Evolutionary conservation across 2,797 vertebrate species (phyloP), one percentile per base, ranked within the genome.

Genomic region (Hydrophis major): DNA sequence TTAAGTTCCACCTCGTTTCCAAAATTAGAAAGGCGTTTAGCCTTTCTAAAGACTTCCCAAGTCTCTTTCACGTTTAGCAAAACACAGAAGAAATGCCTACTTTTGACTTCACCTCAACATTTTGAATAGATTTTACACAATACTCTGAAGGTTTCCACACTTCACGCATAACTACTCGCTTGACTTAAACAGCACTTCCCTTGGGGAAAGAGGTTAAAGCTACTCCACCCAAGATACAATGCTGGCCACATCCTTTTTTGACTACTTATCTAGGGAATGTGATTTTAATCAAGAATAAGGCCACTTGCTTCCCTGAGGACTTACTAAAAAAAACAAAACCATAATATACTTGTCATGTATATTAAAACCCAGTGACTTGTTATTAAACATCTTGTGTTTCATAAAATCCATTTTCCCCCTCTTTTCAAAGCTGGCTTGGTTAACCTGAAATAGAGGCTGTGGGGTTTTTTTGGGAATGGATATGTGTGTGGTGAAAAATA

Each of bases 121-220:
- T 59, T 55, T 42, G 20, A 89, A 13, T 50, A 55, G 90, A 5
- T 53, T 2, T 87, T 59, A 14, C 6, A 47, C 74, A 83, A 83
- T 47, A 25, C 8, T 4, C 74, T 42, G 18, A 78, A 78, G 37
- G 6, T 78, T 42, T 56, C 61, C 25, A 27, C 1, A 4, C 7
- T 53, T 74, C 1, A 20, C 50, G 4, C 6, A 4, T 3, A 50
- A 53, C 50, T 53, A 57, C 37, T 91, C 25, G 66, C 61, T 95
- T 90, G 89, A 93, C 89, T 42, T 86, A 0, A 95, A 93, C 0
- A 89, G 90, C 18, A 63, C 47, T 93, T 95, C 13, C 69, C 42
- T 86, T 86, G 92, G 47, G 92, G 37, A 25, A 86, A 92, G 89
- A 37, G 86, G 0, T 69, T 57, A 88, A 11, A 93, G 55, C 66